Percentiles rank a stretch among this genome's conserved stretches.
phyloP scores from a whole-genome alignment of 1,140 invertebrate genomes.

The Spodoptera litura region DNA sequence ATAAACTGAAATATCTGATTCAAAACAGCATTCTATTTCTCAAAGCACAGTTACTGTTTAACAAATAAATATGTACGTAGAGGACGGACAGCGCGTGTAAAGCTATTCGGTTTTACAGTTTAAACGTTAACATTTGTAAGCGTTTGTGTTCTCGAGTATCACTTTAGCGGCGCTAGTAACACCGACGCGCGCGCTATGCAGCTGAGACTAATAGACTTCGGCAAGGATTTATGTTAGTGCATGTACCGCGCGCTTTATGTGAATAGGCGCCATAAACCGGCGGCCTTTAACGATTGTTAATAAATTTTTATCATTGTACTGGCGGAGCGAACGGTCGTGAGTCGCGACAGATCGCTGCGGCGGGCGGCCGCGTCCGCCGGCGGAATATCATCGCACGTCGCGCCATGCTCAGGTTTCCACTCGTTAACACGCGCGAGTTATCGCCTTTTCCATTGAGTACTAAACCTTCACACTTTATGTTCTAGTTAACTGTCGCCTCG shows the following conservation, averaged over 20 bases:
- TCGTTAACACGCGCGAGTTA: constrained; percentile 66
- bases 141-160: constrained; percentile 57
- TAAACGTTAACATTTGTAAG: constrained; percentile 56
- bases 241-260: constrained; percentile 71
- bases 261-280: constrained; percentile 73
- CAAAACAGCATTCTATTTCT: constrained; percentile 50
- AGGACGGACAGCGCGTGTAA: constrained; percentile 54
- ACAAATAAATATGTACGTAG: constrained; percentile 44
- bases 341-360: constrained; percentile 44
- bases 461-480: constrained; percentile 68
- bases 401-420: constrained; percentile 64
- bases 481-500: constrained; percentile 56
- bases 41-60: constrained; percentile 41
- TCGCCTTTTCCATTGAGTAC: constrained; percentile 55
- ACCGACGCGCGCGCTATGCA: constrained; percentile 55
- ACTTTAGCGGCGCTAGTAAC: constrained; percentile 57
- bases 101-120: constrained; percentile 61
- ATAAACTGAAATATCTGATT: constrained; percentile 23
- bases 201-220: constrained; percentile 71
- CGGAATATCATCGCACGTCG: constrained; percentile 34
- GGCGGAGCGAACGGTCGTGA: constrained; percentile 60
- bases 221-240: constrained; percentile 72
- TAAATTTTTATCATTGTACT: constrained; percentile 80
- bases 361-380: constrained; percentile 45
- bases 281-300: constrained; percentile 78